These are phyloP conservation scores for Cinclus cinclus DNA, from an alignment of 2,113 vertebrate species.

Conservation along the genomic window DNA sequence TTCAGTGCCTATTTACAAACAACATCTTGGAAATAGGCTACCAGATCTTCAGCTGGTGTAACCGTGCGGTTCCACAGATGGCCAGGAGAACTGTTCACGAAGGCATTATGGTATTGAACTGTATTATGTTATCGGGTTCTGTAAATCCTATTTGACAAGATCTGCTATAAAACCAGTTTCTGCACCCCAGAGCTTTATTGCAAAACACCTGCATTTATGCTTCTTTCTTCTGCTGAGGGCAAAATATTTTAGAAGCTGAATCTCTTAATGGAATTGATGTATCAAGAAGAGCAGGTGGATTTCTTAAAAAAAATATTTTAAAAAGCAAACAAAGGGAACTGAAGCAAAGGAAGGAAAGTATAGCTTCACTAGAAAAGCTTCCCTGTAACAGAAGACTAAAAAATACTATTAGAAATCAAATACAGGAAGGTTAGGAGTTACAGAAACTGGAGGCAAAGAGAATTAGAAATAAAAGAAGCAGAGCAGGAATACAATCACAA, in stretches of 20 bases:
- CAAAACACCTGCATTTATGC: slow-evolving; percentile 37
- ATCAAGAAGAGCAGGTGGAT: slow-evolving; percentile 14
- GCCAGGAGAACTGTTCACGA: slow-evolving; percentile 1
- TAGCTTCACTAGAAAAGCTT: slow-evolving; percentile 21
- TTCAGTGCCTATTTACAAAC: slow-evolving; percentile 39
- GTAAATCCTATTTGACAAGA: slow-evolving; percentile 46
- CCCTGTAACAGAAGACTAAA: slow-evolving; percentile 45
- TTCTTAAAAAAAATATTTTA: not conserved
- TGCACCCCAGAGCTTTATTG: slow-evolving; percentile 37
- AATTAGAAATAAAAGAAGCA: slow-evolving; percentile 60
- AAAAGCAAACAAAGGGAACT: slow-evolving; percentile 23
- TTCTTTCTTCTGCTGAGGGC: slow-evolving; percentile 5
- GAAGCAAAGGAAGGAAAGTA: not conserved
- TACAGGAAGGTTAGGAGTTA: slow-evolving; percentile 52
- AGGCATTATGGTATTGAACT: slow-evolving; percentile 31
- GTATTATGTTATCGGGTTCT: not conserved
- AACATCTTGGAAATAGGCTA: slow-evolving; percentile 34
- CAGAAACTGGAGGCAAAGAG: slow-evolving; percentile 57
- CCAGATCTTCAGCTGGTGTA: slow-evolving; percentile 35
- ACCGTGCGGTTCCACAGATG: not conserved
- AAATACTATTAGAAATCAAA: slow-evolving; percentile 44
- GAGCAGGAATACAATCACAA: slow-evolving; percentile 58
- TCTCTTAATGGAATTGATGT: slow-evolving; percentile 41
- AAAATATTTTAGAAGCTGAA: slow-evolving; percentile 36
- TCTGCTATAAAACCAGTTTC: slow-evolving; percentile 39